A percentile compares a stretch with the other conserved stretches of the same genome.
phyloP scores from a whole-genome alignment of 1,140 invertebrate genomes.

The Megalonaias nervosa region DNA sequence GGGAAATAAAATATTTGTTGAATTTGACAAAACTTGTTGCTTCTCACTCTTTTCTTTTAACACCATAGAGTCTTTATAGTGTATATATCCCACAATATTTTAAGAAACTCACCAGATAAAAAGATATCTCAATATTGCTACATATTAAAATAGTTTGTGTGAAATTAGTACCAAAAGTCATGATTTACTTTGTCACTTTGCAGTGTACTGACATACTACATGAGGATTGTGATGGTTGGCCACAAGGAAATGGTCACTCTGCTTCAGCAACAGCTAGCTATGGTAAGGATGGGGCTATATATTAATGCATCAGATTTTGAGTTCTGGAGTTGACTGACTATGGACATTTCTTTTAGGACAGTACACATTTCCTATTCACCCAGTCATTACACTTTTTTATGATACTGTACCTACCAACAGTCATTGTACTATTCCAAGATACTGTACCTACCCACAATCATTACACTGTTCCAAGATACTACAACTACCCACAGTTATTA shows the following conservation, averaged over 20 bases:
- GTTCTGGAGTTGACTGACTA: too few relatives aligned
- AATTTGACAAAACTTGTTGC: too few relatives aligned
- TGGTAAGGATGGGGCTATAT: constrained; percentile 37
- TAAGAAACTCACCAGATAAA: too few relatives aligned
- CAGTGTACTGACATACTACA: constrained; percentile 56
- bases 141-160: neutral
- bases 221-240: constrained; percentile 51
- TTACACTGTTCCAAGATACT: too few relatives aligned
- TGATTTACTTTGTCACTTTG: constrained; percentile 12
- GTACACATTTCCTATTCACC: too few relatives aligned
- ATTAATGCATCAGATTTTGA: constrained; percentile 7
- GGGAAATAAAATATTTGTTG: too few relatives aligned
- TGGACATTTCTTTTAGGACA: too few relatives aligned
- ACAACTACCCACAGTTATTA: too few relatives aligned
- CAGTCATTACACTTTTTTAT: neutral
- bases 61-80: too few relatives aligned
- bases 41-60: too few relatives aligned
- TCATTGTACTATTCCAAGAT: neutral
- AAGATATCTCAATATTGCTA: neutral
- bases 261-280: constrained; percentile 49
- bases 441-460: neutral
- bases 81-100: too few relatives aligned
- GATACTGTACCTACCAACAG: neutral
- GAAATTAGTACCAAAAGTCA: neutral
- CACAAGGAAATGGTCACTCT: constrained; percentile 54